Evolutionary conservation across 2,888 invertebrate species (phyloP), one percentile per base, ranked within the genome.

Genomic region (Drosophila kambysellisi): DNA sequence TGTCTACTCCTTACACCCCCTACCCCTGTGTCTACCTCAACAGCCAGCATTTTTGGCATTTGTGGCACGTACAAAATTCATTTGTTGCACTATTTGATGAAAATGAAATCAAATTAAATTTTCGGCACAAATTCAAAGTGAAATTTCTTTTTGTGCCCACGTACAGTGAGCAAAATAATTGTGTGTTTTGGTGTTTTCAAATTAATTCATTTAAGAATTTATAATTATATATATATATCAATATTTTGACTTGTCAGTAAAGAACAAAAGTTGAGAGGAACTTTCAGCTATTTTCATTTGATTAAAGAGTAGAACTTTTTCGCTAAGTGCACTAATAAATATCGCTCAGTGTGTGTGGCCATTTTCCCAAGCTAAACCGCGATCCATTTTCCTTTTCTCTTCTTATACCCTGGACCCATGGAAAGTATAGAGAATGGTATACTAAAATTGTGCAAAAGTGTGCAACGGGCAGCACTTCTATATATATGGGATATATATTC

Each of bases 41-140:
- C 17, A 30, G 9, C 15, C 43, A 11, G 9, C 50, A 57, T 53
- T 67, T 76, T 75, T 83, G 76, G 78, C 88, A 87, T 89, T 89
- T 89, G 83, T 63, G 85, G 85, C 87, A 87, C 89, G 89, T 89
- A 87, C 76, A 65, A 71, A 87, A 89, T 87, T 89, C 88, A 87
- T 87, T 89, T 89, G 82, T 85, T 85, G 89, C 87, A 89, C 87
- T 85, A 87, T 87, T 80, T 88, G 85, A 89, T 88, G 89, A 86
- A 81, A 87, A 89, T 84, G 74, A 89, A 88, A 89, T 83, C 82
- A 89, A 89, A 87, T 87, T 88, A 89, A 87, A 85, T 87, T 83
- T 84, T 85, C 88, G 77, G 68, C 74, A 79, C 85, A 80, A 81
- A 84, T 87, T 86, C 86, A 89, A 86, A 87, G 85, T 74, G 83